These are phyloP conservation scores for Teleiodes luculella DNA, from an alignment of 2,888 invertebrate species.

Conservation along the genomic window DNA sequence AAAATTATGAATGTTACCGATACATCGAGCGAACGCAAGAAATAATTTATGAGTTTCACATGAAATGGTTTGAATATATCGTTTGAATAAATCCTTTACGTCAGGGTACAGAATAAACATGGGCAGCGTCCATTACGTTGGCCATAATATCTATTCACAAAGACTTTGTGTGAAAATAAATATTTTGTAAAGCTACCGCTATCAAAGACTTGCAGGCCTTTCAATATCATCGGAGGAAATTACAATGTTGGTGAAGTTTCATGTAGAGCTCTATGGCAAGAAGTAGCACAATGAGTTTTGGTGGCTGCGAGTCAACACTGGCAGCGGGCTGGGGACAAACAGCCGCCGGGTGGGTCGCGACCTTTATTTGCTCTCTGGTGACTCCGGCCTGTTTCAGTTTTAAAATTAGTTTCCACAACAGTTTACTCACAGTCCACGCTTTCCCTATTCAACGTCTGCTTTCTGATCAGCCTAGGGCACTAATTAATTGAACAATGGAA, in stretches of 20 bases:
- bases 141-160: slow-evolving; percentile 1
- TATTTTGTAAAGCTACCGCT: slow-evolving; percentile 27
- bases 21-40: not conserved
- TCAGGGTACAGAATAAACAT: not conserved
- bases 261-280: slow-evolving; percentile 58
- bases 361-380: slow-evolving; percentile 57
- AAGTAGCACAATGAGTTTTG: slow-evolving; percentile 69
- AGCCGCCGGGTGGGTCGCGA: slow-evolving; percentile 67
- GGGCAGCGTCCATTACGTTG: not conserved
- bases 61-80: slow-evolving; percentile 1
- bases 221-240: slow-evolving; percentile 56
- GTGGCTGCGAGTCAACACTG: slow-evolving; percentile 59
- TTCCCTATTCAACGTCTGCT: not conserved
- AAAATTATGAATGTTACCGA: not conserved
- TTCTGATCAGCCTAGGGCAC: not conserved
- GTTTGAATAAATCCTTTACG: not conserved
- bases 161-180: slow-evolving; percentile 6
- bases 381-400: slow-evolving; percentile 34
- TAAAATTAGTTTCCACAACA: slow-evolving; percentile 18
- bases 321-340: slow-evolving; percentile 52
- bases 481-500: not conserved
- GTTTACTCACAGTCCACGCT: slow-evolving; percentile 5
- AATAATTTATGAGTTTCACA: slow-evolving; percentile 1
- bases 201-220: slow-evolving; percentile 45
- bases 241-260: slow-evolving; percentile 52